Base-by-base conservation (phyloP, 2,888 invertebrate genomes). In the Trissolcus brochymenae region DNA sequence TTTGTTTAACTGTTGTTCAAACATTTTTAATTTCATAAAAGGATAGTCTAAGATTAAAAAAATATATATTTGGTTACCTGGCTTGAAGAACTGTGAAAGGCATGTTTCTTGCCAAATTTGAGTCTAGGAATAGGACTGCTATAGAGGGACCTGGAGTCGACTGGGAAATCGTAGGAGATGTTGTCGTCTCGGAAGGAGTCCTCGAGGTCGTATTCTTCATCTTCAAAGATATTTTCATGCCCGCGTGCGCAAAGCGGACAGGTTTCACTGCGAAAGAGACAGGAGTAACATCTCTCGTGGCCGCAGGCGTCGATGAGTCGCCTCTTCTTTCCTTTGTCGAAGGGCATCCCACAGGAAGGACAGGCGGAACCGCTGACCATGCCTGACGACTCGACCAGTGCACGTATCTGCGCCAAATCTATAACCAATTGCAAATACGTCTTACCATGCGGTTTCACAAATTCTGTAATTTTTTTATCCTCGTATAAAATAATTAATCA, bases 281-380 rank as follows among this genome's bases (percentile, higher is more conserved):
- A 98, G 82, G 96, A 94, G 92, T 97, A 97, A 90, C 98, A 98
- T 79, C 97, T 92, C 89, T 97, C 97, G 92, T 98, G 98, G 82
- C 98, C 97, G 90, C 98, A 98, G 78, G 96, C 94, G 91, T 98
- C 98, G 88, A 97, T 97, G 87, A 98, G 92, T 89, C 96, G 95
- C 90, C 98, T 93, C 91, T 97, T 97, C 91, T 97, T 98, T 90
- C 97, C 97, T 91, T 97, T 96, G 91, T 98, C 97, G 91, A 97
- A 98, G 84, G 97, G 96, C 94, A 96, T 95, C 90, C 94, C 94
- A 91, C 96, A 96, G 90, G 95, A 95, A 81, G 95, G 95, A 90
- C 96, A 96, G 79, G 91, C 92, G 60, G 92, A 91, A 60, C 73
- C 76, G 40, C 85, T 86, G 71, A 93, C 92, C 68, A 89, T 89